These are phyloP conservation scores for Xenopus borealis DNA, from an alignment of 2,113 vertebrate genomes.

Conservation along the genomic window DNA sequence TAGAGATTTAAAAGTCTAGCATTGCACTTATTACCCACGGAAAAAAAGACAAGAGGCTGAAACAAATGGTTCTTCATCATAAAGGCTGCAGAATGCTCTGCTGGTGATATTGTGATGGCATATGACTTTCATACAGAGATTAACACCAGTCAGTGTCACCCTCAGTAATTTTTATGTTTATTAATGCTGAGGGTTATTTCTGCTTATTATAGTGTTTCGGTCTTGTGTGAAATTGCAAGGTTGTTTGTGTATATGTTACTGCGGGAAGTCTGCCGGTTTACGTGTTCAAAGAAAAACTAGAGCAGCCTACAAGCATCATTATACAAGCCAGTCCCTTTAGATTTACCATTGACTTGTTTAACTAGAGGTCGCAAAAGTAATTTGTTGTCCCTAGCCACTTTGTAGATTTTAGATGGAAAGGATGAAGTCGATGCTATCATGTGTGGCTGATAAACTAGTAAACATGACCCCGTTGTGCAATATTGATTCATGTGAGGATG, in stretches of 20 bases:
- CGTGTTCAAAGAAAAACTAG: neutral
- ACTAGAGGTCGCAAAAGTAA: neutral
- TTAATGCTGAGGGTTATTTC: neutral
- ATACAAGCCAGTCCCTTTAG: neutral
- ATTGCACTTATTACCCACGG: no score
- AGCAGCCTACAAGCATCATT: neutral
- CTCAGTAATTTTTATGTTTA: neutral
- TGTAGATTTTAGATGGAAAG: slow-evolving; percentile 1
- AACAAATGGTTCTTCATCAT: no score
- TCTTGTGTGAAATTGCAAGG: neutral
- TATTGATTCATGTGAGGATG: neutral
- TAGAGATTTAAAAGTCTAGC: no score
- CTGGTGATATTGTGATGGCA: no score
- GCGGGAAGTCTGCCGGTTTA: neutral
- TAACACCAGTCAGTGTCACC: neutral
- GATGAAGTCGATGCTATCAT: slow-evolving; percentile 3
- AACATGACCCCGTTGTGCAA: neutral
- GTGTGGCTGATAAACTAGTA: slow-evolving; percentile 1
- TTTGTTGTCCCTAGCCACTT: neutral
- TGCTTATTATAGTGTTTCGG: neutral
- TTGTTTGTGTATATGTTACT: neutral
- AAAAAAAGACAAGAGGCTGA: no score
- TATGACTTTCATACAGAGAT: no score
- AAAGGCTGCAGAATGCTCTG: no score
- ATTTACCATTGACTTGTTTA: slow-evolving; percentile 1